phyloP scores from a whole-genome alignment of 2,113 vertebrate species.

The Silurus glanis region DNA sequence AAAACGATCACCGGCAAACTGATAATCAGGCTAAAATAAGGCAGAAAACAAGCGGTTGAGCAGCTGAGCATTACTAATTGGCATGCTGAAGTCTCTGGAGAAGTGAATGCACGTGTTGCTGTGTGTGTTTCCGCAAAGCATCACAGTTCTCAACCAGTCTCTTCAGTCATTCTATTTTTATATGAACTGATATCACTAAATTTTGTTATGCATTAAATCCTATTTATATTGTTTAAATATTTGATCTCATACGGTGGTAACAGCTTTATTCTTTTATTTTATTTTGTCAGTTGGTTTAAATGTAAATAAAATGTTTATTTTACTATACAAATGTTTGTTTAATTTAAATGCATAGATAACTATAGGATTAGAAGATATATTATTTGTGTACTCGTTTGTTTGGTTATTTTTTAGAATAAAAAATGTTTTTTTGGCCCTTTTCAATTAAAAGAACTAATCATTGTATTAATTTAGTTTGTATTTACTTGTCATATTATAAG shows the following conservation, averaged over 20 bases:
- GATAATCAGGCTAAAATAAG: slow-evolving; percentile 40
- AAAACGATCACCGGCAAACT: slow-evolving; percentile 12
- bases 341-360: too few species aligned
- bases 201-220: not conserved
- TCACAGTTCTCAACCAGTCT: slow-evolving; percentile 1
- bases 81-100: slow-evolving; percentile 15
- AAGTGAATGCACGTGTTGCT: not conserved
- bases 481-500: not conserved
- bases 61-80: slow-evolving; percentile 29
- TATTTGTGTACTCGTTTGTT: not conserved
- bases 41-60: slow-evolving; percentile 3
- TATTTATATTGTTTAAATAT: not conserved
- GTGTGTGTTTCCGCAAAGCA: slow-evolving; percentile 5
- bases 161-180: slow-evolving; percentile 10
- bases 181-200: not conserved
- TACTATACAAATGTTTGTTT: too few species aligned
- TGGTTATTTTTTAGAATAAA: too few species aligned
- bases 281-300: not conserved
- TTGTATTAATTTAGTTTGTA: not conserved
- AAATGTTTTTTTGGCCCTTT: too few species aligned
- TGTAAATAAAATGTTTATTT: too few species aligned
- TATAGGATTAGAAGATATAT: not conserved
- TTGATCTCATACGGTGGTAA: not conserved
- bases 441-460: not conserved
- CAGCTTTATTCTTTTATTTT: not conserved